A percentile compares a stretch with the other conserved stretches of the same genome.
Evolutionary conservation across 2,888 invertebrate genomes (phyloP).

Genomic region (Saturnia pavonia): DNA sequence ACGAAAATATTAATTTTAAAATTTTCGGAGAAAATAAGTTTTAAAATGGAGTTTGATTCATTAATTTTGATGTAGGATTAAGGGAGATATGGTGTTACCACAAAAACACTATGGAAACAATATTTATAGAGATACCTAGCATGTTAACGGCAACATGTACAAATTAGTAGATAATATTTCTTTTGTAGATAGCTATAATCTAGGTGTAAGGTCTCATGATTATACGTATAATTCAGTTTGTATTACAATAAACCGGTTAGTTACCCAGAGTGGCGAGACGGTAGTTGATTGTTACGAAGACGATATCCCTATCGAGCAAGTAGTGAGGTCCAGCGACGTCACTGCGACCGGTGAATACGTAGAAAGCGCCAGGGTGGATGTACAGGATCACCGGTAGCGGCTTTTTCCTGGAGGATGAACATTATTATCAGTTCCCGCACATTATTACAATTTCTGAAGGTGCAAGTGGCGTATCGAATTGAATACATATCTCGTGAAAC

Average conservation of each 20-base stretch:
- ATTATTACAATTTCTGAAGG: too few relatives aligned
- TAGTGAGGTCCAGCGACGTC: slow-evolving; percentile 81
- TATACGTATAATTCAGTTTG: not conserved
- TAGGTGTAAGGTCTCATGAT: too few relatives aligned
- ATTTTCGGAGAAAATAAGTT: too few relatives aligned
- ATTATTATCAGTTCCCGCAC: not conserved
- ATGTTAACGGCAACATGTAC: too few relatives aligned
- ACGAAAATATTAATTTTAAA: too few relatives aligned
- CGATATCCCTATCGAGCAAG: slow-evolving; percentile 83
- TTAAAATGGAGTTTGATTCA: too few relatives aligned
- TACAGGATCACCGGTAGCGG: slow-evolving; percentile 83
- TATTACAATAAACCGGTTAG: not conserved
- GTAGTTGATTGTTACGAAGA: slow-evolving; percentile 85
- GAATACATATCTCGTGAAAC: not conserved
- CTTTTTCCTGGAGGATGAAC: slow-evolving; percentile 21
- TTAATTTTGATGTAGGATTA: too few relatives aligned
- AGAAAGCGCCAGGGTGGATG: slow-evolving; percentile 87
- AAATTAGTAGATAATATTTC: too few relatives aligned
- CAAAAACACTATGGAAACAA: too few relatives aligned
- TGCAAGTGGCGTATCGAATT: not conserved
- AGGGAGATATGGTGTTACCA: too few relatives aligned
- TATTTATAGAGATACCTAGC: too few relatives aligned
- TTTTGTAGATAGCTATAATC: too few relatives aligned
- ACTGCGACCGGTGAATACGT: slow-evolving; percentile 82
- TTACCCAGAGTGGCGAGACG: slow-evolving; percentile 77